phyloP scores from a whole-genome alignment of 2,113 vertebrate genomes.

The Clarias magur region DNA sequence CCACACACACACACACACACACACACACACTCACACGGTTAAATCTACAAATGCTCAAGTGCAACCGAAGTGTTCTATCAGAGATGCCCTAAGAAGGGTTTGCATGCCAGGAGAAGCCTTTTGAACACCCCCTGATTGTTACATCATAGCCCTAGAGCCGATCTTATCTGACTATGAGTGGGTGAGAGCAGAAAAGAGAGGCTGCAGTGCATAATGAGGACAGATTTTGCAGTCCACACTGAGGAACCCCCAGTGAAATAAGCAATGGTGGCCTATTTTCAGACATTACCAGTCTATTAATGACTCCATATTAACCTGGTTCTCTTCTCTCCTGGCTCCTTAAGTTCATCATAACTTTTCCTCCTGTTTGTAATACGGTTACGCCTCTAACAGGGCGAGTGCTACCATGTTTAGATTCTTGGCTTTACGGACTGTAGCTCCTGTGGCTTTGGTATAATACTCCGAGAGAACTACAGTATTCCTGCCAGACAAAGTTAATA shows the following conservation, averaged over 20 bases:
- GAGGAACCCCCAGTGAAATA: background rate
- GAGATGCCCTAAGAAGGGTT: constrained; percentile 16
- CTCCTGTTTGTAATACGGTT: constrained; percentile 11
- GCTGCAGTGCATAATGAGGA: constrained; percentile 34
- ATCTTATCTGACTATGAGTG: constrained; percentile 54
- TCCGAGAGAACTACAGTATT: background rate
- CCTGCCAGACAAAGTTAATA: background rate
- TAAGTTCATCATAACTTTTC: constrained; percentile 28
- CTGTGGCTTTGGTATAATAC: constrained; percentile 4
- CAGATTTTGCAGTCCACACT: constrained; percentile 54
- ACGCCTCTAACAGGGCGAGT: constrained; percentile 13
- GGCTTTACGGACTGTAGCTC: background rate
- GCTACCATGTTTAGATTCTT: constrained; percentile 15
- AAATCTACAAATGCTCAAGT: background rate
- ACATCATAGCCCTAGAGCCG: constrained; percentile 47
- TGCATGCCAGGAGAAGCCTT: constrained; percentile 22
- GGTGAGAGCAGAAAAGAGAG: constrained; percentile 16
- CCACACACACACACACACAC: background rate
- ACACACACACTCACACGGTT: background rate
- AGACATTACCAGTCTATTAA: constrained; percentile 51
- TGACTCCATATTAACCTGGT: constrained; percentile 54
- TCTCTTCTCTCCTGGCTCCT: background rate
- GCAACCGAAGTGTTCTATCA: background rate
- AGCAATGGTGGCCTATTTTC: background rate
- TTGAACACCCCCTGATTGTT: constrained; percentile 33